Evolutionary conservation across 1,140 invertebrate genomes (phyloP).

Genomic region (Brachionus angularis): DNA sequence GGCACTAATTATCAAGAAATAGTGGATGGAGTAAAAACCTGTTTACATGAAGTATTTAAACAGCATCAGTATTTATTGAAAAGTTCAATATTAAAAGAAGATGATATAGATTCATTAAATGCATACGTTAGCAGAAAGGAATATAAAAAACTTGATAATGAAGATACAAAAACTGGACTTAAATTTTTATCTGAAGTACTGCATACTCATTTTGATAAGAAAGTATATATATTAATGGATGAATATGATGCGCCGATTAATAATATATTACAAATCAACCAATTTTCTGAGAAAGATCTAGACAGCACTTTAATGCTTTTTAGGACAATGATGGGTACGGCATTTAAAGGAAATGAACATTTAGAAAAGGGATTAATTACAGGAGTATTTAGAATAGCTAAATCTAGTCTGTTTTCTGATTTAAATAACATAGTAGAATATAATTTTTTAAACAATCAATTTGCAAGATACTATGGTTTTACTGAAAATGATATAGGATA

Average conservation of each 20-base stretch:
- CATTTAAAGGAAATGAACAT: slow-evolving; percentile 38
- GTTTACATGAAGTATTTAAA: slow-evolving; percentile 9
- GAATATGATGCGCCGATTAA: slow-evolving; percentile 29
- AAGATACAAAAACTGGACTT: background rate
- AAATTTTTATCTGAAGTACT: slow-evolving; percentile 7
- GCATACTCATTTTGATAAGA: background rate
- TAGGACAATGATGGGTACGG: slow-evolving; percentile 29
- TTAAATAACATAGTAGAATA: no score
- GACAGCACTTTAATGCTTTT: slow-evolving; percentile 36
- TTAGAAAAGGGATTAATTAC: no score
- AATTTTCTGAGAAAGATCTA: slow-evolving; percentile 33
- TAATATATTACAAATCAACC: slow-evolving; percentile 29
- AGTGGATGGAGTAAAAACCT: no score
- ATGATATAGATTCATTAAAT: no score
- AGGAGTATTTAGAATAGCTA: no score
- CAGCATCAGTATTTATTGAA: slow-evolving; percentile 1
- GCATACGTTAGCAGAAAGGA: no score
- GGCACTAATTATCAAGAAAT: slow-evolving; percentile 23
- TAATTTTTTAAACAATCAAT: no score
- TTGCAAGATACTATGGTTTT: no score
- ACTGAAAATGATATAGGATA: no score
- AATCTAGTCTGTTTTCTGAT: no score
- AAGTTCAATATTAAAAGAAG: background rate
- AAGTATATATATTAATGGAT: background rate
- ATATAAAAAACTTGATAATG: background rate